A percentile compares a stretch with the other conserved stretches of the same genome.
These are phyloP conservation scores for Stenchaetothrips biformis DNA, from an alignment of 2,888 invertebrate genomes.

Conservation along the genomic window DNA sequence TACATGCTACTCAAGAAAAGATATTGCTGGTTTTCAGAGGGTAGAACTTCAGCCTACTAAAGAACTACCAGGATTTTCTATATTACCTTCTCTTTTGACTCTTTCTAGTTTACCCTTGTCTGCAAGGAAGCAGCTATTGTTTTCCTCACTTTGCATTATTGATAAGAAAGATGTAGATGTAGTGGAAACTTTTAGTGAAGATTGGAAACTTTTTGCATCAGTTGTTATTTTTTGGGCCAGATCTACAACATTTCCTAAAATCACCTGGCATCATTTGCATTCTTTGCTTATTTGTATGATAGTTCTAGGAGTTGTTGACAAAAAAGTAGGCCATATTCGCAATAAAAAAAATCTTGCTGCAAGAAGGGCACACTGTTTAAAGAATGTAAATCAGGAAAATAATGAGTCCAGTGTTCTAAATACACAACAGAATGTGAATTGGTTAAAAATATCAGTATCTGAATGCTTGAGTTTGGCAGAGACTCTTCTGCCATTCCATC, in stretches of 20 bases:
- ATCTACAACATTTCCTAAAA: slow-evolving; percentile 46
- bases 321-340: slow-evolving; percentile 54
- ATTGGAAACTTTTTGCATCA: slow-evolving; percentile 58
- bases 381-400: slow-evolving; percentile 47
- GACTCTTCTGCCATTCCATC: slow-evolving; percentile 55
- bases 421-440: slow-evolving; percentile 44
- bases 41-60: slow-evolving; percentile 21
- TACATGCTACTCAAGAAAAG: background rate
- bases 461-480: slow-evolving; percentile 58
- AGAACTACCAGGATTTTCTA: background rate
- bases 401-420: slow-evolving; percentile 43
- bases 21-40: background rate
- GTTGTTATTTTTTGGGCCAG: slow-evolving; percentile 56
- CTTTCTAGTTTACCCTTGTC: background rate
- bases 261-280: slow-evolving; percentile 51
- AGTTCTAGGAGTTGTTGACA: slow-evolving; percentile 55
- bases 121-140: slow-evolving; percentile 45
- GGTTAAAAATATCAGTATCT: slow-evolving; percentile 51
- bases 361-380: background rate
- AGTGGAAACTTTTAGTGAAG: slow-evolving; percentile 50
- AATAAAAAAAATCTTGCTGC: slow-evolving; percentile 43
- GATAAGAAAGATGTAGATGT: slow-evolving; percentile 43
- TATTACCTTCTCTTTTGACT: background rate
- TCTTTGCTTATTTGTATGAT: slow-evolving; percentile 56
- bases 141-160: slow-evolving; percentile 50